Base-by-base conservation (phyloP, 92 coral and sea anemone genomes). In the Nematostella vectensis region DNA sequence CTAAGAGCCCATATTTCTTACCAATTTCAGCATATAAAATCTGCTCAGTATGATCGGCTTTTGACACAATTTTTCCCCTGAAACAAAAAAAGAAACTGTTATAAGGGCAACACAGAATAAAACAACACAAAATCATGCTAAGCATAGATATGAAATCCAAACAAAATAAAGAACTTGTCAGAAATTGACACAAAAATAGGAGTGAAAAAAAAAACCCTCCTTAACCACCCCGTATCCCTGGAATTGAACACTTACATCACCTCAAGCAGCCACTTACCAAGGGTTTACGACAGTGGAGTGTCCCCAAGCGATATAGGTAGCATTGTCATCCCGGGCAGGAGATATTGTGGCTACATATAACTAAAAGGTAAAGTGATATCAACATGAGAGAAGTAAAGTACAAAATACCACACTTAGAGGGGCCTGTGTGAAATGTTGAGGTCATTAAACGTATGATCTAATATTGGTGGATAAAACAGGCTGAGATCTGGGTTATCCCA, bases 271-370 rank as follows among this genome's bases (percentile, higher is more conserved):
- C 25, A 22, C 65, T 57, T 48, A 88, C 96, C 96, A 89, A 49
- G 96, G 96, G 63, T 73, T 89, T 22, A 82, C 65, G 13, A 86
- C 68, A 9, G 80, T 73, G 48, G 91, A 85, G 64, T 91, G 95
- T 15, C 96, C 98, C 98, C 98, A 91, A 29, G 98, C 88, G 22
- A 85, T 78, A 57, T 85, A 91, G 9, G 80, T 65, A 22, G 98
- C 98, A 18, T 70, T 70, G 26, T 82, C 95, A 68, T 91, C 98
- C 68, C 98, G 70, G 50, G 98, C 98, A 22, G 98, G 95, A 11
- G 98, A 91, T 27, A 80, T 79, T 3, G 81, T 85, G 26, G 89
- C 98, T 13, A 83, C 87, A 31, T 85, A 91, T 31, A 86, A 50
- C 98, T 89, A 26, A n/a, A 70, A 54, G 27, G 19, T 4, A 4